Evolutionary conservation across 2,797 vertebrate species (phyloP), one percentile per base, ranked within the genome.

Genomic region (Helicolenus hilgendorfi): DNA sequence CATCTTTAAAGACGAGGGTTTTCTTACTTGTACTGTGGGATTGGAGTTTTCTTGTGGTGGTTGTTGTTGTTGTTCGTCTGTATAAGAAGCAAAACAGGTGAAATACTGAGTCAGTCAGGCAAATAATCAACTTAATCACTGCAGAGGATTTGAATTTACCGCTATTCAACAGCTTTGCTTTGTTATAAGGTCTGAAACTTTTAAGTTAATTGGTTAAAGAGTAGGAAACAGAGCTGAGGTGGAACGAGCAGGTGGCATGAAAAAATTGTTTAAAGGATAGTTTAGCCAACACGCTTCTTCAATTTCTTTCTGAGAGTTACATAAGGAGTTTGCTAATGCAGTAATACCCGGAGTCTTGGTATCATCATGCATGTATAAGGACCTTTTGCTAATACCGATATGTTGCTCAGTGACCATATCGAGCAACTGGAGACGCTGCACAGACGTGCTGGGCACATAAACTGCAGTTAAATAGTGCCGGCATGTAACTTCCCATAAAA

Each of bases 11-110:
- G 7, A 18, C 3, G 22, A n/a, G 9, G 3, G 10, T 22, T n/a
- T 55, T 79, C 81, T 87, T 77, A 96, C 96, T 86, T 94, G 91
- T 20, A 63, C 18, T n/a, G 87, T 83, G n/a, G 73, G 33, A 73
- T 41, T 77, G 7, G 87, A 77, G 56, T 24, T 65, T 60, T 72
- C 79, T 14, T 82, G 79, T 31, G 45, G 45, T 56, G 26, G 41
- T 56, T 22, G 41, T 2, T 2, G 58, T 36, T 70, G 58, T 53
- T 68, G 64, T 85, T 41, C 60, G n/a, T 89, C 95, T 95, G 83
- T 24, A 55, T 7, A 33, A 65, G 29, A 89, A 63, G 22, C 7
- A 83, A 84, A 90, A 64, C 0, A 18, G 1, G 26, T 29, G 1
- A 64, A 79, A 36, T 35, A 62, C n/a, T 33, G 5, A 45, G 26